Evolutionary conservation across 37 sponge, comb jelly and placozoan species (phyloP), one percentile per base, ranked within the genome.

Genomic region (Cliona cf. orientalis): DNA sequence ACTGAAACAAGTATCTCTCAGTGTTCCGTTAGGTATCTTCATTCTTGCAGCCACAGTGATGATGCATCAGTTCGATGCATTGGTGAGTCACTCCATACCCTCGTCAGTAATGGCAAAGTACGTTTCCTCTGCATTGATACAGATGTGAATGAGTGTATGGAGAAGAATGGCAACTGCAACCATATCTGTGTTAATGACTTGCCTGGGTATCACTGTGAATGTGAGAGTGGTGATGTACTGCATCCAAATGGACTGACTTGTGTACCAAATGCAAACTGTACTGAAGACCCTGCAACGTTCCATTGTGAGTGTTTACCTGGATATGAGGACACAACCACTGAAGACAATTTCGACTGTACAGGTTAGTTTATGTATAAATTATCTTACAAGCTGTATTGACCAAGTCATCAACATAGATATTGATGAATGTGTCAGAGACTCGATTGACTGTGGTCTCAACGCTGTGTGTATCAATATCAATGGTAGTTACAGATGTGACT

Each of bases 191-290:
- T 70, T 31, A 80, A 80, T 70, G 60, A 56, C 4, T 41, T 58
- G 23, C 81, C 81, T 5, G 41, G 45, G 1, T 82, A 72, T 42
- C 72, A 82, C 63, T 82, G 82, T 82, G 82, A 72, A 0, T 82
- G 82, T 62, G 34, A 25, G 4, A 33, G 35, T 72, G 82, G 82
- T 9, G 58, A 69, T 21, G 14, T n/a, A 26, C 81, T 80, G 19
- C 57, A 80, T 38, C 71, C 70, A 11, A 56, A 65, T 31, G 46
- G 46, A 9, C 2, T 19, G 1, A 79, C 68, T 12, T 80, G 71
- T 40, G 33, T 79, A 14, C 32, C 28, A 22, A 79, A 79, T 67
- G 67, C 70, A 3, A 5, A 71, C 33, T 80, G 81, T 60, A 66
- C 55, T 45, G 32, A 28, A 21, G 33, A 66, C 26, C 42, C 38